Evolutionary conservation across 2,797 vertebrate species (phyloP).

Genomic region (Micrastur ruficollis): DNA sequence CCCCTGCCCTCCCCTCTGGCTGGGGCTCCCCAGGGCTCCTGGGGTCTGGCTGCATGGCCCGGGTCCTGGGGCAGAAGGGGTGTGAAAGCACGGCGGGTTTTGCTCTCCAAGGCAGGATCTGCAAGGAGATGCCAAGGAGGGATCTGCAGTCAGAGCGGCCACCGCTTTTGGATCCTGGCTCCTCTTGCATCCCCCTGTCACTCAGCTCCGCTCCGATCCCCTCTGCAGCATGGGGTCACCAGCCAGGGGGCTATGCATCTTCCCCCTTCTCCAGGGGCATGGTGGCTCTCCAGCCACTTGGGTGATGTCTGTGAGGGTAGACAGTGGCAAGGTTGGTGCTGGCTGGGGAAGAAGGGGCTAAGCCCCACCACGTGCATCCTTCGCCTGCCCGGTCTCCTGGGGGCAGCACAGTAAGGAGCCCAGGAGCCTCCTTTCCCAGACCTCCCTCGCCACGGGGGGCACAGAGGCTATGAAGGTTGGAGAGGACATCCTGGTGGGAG

Average conservation of each 20-base stretch:
- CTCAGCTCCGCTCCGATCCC: background rate
- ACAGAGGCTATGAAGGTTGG: background rate
- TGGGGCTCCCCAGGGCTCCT: background rate
- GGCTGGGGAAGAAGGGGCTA: background rate
- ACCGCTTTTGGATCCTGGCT: background rate
- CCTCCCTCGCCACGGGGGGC: background rate
- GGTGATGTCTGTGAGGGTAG: accelerated
- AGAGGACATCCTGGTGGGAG: background rate
- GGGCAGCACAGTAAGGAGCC: background rate
- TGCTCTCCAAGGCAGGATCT: background rate
- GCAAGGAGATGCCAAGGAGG: background rate
- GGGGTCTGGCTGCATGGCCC: accelerated
- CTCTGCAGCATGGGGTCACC: accelerated
- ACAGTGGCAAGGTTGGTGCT: background rate
- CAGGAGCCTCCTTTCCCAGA: background rate
- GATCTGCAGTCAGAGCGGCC: background rate
- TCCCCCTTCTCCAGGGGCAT: accelerated
- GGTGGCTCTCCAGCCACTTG: background rate
- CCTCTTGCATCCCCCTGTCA: background rate
- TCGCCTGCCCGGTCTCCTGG: accelerated
- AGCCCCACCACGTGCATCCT: background rate
- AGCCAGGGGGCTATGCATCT: background rate
- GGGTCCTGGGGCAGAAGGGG: accelerated
- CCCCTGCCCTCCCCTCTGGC: accelerated
- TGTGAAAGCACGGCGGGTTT: background rate